Evolutionary conservation across 2,797 vertebrate species (phyloP).

Genomic region (Carcharodon carcharias): DNA sequence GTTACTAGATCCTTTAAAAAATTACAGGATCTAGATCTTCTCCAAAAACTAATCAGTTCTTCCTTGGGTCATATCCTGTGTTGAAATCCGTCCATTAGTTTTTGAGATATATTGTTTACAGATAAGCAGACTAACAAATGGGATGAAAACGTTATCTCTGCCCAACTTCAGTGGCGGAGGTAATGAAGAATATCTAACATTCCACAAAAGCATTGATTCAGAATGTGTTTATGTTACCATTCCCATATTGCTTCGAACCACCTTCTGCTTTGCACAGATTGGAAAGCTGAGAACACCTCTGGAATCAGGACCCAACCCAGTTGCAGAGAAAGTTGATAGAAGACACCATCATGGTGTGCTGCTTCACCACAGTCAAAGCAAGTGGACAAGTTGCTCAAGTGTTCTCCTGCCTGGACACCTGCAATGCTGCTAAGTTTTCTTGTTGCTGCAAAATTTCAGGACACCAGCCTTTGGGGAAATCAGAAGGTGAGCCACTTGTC

Average conservation of each 20-base stretch:
- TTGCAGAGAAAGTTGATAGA: neutral
- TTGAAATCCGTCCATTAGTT: neutral
- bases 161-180: neutral
- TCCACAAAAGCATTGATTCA: neutral
- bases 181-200: neutral
- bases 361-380: neutral
- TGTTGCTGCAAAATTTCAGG: neutral
- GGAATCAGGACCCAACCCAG: neutral
- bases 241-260: neutral
- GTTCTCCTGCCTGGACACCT: neutral
- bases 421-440: neutral
- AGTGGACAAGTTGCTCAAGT: neutral
- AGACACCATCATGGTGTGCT: neutral
- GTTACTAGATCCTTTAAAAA: neutral
- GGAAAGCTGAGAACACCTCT: neutral
- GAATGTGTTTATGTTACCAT: neutral
- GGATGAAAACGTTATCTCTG: neutral
- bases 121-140: neutral
- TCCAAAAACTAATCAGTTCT: neutral
- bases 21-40: neutral
- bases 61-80: neutral
- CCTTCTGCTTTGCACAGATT: neutral
- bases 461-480: no score
- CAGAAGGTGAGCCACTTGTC: neutral
- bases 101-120: neutral